Percentiles rank a stretch among this genome's conserved stretches.
Conservation (phyloP, 2,888 invertebrate genomes). For the Glyphotaelius pellucidus region DNA sequence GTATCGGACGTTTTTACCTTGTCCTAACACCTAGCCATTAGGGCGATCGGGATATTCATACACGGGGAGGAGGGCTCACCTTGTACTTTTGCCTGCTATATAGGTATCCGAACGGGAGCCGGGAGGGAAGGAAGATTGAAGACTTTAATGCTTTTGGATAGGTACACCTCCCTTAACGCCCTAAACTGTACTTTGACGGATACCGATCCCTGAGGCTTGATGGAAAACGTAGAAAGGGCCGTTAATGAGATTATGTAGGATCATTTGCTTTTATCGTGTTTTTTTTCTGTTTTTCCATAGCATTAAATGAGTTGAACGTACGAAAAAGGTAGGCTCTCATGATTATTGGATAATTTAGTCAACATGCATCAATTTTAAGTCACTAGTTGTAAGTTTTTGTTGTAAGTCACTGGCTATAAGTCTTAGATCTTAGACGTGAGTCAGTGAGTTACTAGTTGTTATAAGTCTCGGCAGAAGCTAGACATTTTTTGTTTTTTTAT, state of each 20-base stretch:
- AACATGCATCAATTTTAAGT: too few relatives aligned
- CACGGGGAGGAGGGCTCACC: background rate
- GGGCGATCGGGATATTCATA: constrained; percentile 48
- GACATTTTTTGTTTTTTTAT: too few relatives aligned
- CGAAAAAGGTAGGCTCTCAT: background rate
- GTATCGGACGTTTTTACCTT: constrained; percentile 66
- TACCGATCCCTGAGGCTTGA: constrained; percentile 31
- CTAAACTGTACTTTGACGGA: background rate
- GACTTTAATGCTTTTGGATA: constrained; percentile 61
- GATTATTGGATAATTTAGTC: background rate
- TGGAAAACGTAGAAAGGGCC: background rate
- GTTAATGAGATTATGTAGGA: constrained; percentile 17
- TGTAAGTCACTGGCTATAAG: background rate
- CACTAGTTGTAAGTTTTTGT: too few relatives aligned
- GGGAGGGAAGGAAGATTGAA: constrained; percentile 62
- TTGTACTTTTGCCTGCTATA: background rate
- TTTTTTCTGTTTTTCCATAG: background rate
- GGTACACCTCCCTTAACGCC: constrained; percentile 19
- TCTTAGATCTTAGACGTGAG: too few relatives aligned
- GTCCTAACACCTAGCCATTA: constrained; percentile 59
- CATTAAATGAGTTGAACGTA: background rate
- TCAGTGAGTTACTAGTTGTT: too few relatives aligned
- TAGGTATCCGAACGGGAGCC: background rate
- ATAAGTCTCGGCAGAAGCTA: too few relatives aligned
- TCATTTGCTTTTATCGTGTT: background rate